Evolutionary conservation across 1,140 invertebrate species (phyloP).

Genomic region (Drosophila parvula): DNA sequence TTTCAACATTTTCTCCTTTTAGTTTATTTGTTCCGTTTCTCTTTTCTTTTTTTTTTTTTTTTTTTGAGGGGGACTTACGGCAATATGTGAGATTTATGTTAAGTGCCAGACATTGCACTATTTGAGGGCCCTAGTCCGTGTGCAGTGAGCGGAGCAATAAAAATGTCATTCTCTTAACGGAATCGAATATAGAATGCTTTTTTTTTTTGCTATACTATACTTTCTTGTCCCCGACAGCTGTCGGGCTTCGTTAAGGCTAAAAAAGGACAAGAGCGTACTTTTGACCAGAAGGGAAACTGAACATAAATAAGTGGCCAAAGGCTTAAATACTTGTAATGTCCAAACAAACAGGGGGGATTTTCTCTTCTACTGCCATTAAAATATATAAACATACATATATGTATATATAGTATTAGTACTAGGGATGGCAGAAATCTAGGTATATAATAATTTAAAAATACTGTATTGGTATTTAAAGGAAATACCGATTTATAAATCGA

Average conservation of each 20-base stretch:
- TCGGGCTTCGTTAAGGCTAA: conserved; percentile 12
- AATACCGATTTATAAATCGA: neutral
- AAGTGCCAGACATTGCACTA: conserved; percentile 58
- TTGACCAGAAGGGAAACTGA: conserved; percentile 1
- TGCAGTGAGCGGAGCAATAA: conserved; percentile 54
- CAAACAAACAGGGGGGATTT: neutral
- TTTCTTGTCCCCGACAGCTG: conserved; percentile 35
- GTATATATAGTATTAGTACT: neutral
- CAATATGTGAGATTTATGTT: conserved; percentile 65
- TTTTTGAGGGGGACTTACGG: conserved; percentile 27
- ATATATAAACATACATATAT: no score
- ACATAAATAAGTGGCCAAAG: conserved; percentile 8
- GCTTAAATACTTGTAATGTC: conserved; percentile 1
- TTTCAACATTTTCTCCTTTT: conserved; percentile 5
- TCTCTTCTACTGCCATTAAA: no score
- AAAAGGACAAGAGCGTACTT: conserved; percentile 1
- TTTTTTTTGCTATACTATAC: no score
- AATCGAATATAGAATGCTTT: conserved; percentile 65
- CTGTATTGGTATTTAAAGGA: neutral
- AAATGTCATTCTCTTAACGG: conserved; percentile 62
- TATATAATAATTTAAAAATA: neutral
- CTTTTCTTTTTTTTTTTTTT: neutral
- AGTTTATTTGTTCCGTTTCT: conserved; percentile 9
- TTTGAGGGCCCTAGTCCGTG: neutral
- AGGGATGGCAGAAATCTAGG: neutral